Percentiles rank a stretch among this genome's conserved stretches.
Conservation (phyloP, 2,113 vertebrate species). For the Clarias gariepinus region DNA sequence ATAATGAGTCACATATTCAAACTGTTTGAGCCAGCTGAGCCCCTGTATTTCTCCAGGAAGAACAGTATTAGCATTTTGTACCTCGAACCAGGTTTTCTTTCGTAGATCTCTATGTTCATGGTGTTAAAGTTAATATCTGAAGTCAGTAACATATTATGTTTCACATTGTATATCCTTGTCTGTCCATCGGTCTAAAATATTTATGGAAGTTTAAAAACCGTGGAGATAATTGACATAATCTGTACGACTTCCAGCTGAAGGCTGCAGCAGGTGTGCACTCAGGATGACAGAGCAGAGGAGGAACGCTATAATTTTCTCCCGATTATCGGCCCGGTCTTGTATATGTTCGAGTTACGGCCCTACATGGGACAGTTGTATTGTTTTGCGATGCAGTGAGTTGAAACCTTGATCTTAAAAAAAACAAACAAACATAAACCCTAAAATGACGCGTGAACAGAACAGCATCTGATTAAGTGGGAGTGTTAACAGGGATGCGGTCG, state of each 20-base stretch:
- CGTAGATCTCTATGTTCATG: slow-evolving; percentile 20
- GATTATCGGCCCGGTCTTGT: neutral
- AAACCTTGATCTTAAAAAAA: neutral
- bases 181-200: neutral
- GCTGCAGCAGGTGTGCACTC: slow-evolving; percentile 38
- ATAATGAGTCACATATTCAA: slow-evolving; percentile 71
- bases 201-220: neutral
- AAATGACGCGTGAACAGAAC: slow-evolving; percentile 13
- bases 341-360: neutral
- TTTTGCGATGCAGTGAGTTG: neutral
- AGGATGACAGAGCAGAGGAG: neutral
- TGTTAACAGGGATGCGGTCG: slow-evolving; percentile 45
- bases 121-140: neutral
- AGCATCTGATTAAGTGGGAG: slow-evolving; percentile 7
- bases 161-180: neutral
- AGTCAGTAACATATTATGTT: slow-evolving; percentile 13
- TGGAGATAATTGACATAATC: slow-evolving; percentile 6
- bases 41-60: slow-evolving; percentile 43
- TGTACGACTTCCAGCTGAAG: slow-evolving; percentile 23
- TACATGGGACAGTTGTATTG: neutral
- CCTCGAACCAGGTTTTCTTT: slow-evolving; percentile 29
- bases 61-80: slow-evolving; percentile 36
- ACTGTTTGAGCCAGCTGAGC: slow-evolving; percentile 66
- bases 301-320: slow-evolving; percentile 2
- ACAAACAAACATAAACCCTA: neutral